Evolutionary conservation across 2,888 invertebrate species (phyloP).

Genomic region (Heliconius sara): DNA sequence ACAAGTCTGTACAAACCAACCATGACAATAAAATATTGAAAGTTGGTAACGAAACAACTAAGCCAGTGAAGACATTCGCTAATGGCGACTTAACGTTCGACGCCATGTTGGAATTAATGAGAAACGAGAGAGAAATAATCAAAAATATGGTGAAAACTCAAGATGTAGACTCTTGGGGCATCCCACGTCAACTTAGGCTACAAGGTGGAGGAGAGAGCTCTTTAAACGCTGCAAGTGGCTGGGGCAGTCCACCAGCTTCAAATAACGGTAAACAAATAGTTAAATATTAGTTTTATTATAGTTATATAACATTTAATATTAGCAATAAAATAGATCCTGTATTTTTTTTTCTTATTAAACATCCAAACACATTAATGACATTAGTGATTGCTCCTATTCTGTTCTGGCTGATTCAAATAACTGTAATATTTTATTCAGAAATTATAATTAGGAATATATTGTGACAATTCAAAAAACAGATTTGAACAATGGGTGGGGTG

Average conservation of each 20-base stretch:
- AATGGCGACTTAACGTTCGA: slow-evolving; percentile 81
- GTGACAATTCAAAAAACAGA: not conserved
- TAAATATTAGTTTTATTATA: too few species aligned
- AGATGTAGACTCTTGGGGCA: slow-evolving; percentile 82
- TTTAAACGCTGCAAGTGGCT: slow-evolving; percentile 89
- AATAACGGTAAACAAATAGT: slow-evolving; percentile 79
- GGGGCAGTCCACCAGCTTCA: slow-evolving; percentile 90
- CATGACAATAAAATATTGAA: slow-evolving; percentile 80
- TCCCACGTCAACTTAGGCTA: slow-evolving; percentile 85
- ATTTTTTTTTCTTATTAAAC: not conserved
- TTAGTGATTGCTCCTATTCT: not conserved
- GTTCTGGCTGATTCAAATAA: not conserved
- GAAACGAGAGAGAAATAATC: slow-evolving; percentile 65
- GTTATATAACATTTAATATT: not conserved
- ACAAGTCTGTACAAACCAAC: slow-evolving; percentile 69
- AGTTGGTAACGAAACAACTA: slow-evolving; percentile 60
- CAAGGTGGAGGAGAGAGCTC: slow-evolving; percentile 93
- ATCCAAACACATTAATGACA: not conserved
- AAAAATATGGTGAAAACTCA: slow-evolving; percentile 59
- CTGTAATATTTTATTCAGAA: not conserved
- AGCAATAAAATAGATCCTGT: not conserved
- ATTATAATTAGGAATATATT: not conserved
- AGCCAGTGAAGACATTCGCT: slow-evolving; percentile 67
- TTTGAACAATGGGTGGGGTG: not conserved
- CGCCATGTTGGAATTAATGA: slow-evolving; percentile 74